phyloP scores from a whole-genome alignment of 2,797 vertebrate species.

The Picus viridis region DNA sequence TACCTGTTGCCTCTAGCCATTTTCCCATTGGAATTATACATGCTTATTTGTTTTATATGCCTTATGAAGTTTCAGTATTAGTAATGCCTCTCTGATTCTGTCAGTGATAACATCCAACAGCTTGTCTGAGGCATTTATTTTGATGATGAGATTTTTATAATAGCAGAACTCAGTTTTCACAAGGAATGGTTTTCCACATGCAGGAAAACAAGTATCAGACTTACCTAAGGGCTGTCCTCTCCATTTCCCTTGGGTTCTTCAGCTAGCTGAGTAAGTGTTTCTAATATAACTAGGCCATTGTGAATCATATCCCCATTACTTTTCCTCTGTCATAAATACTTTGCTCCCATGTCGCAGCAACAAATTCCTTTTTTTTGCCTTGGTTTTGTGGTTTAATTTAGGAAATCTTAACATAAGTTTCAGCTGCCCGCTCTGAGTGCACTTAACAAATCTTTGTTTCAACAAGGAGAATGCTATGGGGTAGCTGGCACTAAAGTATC shows the following conservation, averaged over 20 bases:
- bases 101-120: not conserved
- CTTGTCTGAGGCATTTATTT: not conserved
- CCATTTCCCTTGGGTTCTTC: not conserved
- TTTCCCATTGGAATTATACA: not conserved
- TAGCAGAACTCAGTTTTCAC: not conserved
- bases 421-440: not conserved
- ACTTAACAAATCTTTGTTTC: not conserved
- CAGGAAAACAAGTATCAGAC: not conserved
- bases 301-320: not conserved
- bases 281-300: not conserved
- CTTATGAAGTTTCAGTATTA: not conserved
- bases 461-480: not conserved
- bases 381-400: not conserved
- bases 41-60: not conserved
- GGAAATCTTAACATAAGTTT: not conserved
- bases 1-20: not conserved
- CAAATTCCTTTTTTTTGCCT: not conserved
- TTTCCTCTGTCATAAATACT: not conserved
- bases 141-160: not conserved
- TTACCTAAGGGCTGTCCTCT: not conserved
- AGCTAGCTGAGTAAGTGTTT: not conserved
- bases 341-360: not conserved
- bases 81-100: not conserved
- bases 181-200: not conserved
- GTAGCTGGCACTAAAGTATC: not conserved